Percentiles rank a stretch among this genome's conserved stretches.
Evolutionary conservation across 2,797 vertebrate species (phyloP).

Genomic region (Sebastes cheni): DNA sequence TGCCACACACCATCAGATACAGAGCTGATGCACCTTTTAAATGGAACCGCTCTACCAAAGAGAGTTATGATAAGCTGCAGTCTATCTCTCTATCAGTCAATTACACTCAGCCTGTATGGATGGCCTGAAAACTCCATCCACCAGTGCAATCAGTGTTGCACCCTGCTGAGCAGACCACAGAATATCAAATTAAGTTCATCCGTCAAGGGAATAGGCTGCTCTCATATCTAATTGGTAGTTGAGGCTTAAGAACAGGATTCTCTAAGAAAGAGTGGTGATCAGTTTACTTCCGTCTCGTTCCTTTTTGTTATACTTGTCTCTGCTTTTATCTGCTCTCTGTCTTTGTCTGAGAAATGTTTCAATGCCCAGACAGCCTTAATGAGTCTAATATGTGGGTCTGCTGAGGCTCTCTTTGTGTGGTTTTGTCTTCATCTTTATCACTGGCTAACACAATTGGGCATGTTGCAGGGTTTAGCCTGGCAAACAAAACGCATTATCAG

Average conservation of each 20-base stretch:
- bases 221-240: conserved; percentile 57
- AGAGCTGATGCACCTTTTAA: conserved; percentile 23
- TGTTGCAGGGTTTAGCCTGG: conserved; percentile 46
- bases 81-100: conserved; percentile 36
- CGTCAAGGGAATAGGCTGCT: conserved; percentile 43
- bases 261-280: conserved; percentile 36
- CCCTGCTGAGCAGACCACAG: conserved; percentile 52
- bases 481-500: conserved; percentile 43
- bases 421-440: conserved; percentile 59
- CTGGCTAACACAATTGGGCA: conserved; percentile 49
- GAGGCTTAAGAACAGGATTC: conserved; percentile 43
- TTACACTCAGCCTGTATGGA: conserved; percentile 32
- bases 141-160: conserved; percentile 43
- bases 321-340: conserved; percentile 50
- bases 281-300: conserved; percentile 50
- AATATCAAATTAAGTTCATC: conserved; percentile 63
- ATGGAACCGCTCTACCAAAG: conserved; percentile 11
- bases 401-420: conserved; percentile 35
- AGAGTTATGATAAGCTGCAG: conserved; percentile 28
- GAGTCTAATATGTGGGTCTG: conserved; percentile 51
- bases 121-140: conserved; percentile 36
- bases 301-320: conserved; percentile 48
- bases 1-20: conserved; percentile 20
- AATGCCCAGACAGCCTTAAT: conserved; percentile 49
- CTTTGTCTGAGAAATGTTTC: conserved; percentile 53